Base-by-base conservation (phyloP, 92 coral and sea anemone species). In the Bergia sp. region DNA sequence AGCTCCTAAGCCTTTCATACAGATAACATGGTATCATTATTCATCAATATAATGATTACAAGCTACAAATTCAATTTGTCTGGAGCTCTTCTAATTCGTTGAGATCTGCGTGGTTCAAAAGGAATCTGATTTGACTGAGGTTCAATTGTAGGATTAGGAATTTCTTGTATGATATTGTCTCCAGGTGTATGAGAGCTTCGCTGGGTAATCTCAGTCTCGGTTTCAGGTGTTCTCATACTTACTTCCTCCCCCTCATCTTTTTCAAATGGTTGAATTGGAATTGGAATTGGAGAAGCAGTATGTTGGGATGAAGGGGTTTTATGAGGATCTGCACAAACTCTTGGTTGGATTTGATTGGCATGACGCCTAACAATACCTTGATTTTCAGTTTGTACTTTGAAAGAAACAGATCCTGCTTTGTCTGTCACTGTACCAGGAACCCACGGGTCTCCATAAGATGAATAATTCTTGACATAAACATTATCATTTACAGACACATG, bases 121-220 rank as follows among this genome's bases (percentile, higher is more conserved):
- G 74, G 74, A 67, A 67, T 67, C 74, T 67, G 74, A 67, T 67
- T 67, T 67, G 74, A 67, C 74, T 67, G 74, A 67, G 74, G 74
- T 67, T 67, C 74, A 67, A 67, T 67, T 67, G 74, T 67, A 67
- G 74, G 74, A 67, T 67, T 67, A 67, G 74, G 74, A 67, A 67
- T 67, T 67, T 67, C 74, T 67, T 67, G 74, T 67, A 67, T 67
- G 74, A 67, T 67, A 67, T 67, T 67, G 74, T 67, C 74, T 67
- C 74, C 74, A 67, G 74, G 74, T 67, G 74, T 67, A 67, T 67
- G 74, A 67, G 74, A 67, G 74, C 74, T 67, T 67, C 74, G 74
- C 74, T 67, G 74, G 74, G 74, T 67, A 67, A 67, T 67, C 74
- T 67, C 74, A 67, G 74, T 67, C 74, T 67, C 74, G 74, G 74